These are phyloP conservation scores for Martes martes DNA, from an alignment of 2,113 vertebrate species.

Conservation along the genomic window DNA sequence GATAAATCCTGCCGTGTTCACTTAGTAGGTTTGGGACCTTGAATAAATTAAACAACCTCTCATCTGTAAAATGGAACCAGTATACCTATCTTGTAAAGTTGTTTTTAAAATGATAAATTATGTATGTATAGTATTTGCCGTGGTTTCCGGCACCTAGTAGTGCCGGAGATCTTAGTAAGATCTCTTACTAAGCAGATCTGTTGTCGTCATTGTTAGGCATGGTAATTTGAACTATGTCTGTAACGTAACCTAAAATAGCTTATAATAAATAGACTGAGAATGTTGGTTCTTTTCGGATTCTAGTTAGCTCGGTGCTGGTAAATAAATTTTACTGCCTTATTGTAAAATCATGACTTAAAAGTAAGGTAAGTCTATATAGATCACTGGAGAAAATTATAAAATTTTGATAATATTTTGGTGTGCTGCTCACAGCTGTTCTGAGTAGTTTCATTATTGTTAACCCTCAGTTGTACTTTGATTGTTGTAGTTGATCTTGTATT, in stretches of 20 bases:
- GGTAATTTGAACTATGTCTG: not conserved
- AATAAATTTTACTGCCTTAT: not conserved
- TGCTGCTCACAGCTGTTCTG: not conserved
- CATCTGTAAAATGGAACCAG: not conserved
- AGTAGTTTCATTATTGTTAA: not conserved
- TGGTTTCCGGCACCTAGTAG: not conserved
- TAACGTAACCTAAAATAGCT: not conserved
- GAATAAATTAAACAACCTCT: not conserved
- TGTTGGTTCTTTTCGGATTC: not conserved
- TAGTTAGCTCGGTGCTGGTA: not conserved
- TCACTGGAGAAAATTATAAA: not conserved
- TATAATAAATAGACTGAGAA: not conserved
- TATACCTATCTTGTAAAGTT: not conserved
- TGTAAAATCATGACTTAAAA: constrained; percentile 10
- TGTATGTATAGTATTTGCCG: not conserved
- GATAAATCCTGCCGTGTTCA: not conserved
- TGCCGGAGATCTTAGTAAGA: too few relatives aligned
- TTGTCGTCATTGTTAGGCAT: not conserved
- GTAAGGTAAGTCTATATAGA: not conserved
- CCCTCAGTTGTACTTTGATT: not conserved
- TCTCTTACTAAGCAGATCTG: not conserved
- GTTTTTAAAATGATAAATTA: constrained; percentile 18
- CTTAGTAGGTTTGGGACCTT: not conserved
- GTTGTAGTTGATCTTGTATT: not conserved
- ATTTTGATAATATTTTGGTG: not conserved